Evolutionary conservation across 2,113 vertebrate species (phyloP).

Genomic region (Stegostoma tigrinum): DNA sequence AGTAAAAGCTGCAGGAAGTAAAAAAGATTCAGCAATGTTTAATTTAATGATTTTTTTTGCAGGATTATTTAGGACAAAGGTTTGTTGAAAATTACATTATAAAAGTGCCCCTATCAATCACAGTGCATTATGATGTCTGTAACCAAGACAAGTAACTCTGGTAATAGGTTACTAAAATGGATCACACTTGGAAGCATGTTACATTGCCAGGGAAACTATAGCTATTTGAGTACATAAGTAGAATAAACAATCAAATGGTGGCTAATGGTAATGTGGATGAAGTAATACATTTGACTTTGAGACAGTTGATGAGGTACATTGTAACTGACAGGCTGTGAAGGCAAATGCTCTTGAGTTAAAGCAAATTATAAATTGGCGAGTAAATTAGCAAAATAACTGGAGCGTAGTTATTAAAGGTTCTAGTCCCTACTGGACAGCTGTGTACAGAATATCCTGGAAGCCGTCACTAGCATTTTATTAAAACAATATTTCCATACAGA

Average conservation of each 20-base stretch:
- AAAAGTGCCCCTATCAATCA: constrained; percentile 26
- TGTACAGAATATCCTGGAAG: not conserved
- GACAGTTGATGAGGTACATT: not conserved
- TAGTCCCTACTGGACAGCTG: not conserved
- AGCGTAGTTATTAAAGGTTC: not conserved
- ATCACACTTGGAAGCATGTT: constrained; percentile 13
- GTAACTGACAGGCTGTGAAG: not conserved
- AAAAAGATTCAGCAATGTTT: not conserved
- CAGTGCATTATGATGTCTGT: not conserved
- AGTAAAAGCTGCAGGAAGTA: not conserved
- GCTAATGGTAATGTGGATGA: not conserved
- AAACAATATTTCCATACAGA: not conserved
- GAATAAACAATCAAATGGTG: not conserved
- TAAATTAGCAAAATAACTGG: not conserved
- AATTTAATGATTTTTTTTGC: constrained; percentile 12
- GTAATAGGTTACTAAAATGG: constrained; percentile 33
- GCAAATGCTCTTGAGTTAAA: not conserved
- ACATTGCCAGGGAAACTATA: not conserved
- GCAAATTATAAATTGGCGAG: not conserved
- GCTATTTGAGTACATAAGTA: not conserved
- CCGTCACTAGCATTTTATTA: not conserved
- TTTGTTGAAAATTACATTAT: constrained; percentile 26
- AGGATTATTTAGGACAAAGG: not conserved
- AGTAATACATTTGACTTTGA: not conserved
- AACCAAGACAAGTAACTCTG: not conserved